phyloP scores from a whole-genome alignment of 2,888 invertebrate genomes.

The Diachrysia chrysitis region DNA sequence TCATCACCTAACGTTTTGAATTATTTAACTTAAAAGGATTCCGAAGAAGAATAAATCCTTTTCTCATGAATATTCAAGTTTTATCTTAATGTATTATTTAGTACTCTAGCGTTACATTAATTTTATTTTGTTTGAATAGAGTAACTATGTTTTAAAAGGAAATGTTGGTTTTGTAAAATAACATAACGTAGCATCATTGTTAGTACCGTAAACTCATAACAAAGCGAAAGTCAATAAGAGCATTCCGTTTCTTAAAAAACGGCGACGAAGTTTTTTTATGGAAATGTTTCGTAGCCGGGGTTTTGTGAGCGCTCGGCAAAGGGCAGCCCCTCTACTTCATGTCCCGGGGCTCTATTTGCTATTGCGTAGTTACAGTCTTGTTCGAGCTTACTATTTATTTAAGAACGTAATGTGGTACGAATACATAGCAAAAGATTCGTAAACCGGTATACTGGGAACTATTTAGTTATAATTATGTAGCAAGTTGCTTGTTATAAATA shows the following conservation, averaged over 20 bases:
- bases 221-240: constrained; percentile 38
- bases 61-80: constrained; percentile 34
- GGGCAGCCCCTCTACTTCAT: constrained; percentile 44
- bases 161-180: constrained; percentile 7
- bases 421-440: constrained; percentile 41
- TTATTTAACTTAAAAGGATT: constrained; percentile 46
- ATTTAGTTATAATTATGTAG: constrained; percentile 2
- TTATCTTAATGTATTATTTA: constrained; percentile 14
- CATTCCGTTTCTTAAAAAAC: constrained; percentile 36
- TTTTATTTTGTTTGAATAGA: constrained; percentile 2
- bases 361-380: constrained; percentile 52
- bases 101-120: constrained; percentile 8
- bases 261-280: constrained; percentile 47
- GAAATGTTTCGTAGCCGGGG: constrained; percentile 45
- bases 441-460: constrained; percentile 11
- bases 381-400: constrained; percentile 53
- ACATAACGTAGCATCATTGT: constrained; percentile 15
- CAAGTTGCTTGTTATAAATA: background rate
- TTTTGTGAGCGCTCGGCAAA: constrained; percentile 45
- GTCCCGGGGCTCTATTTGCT: constrained; percentile 56
- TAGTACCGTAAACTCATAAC: constrained; percentile 29
- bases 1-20: constrained; percentile 50
- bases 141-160: constrained; percentile 2
- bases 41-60: constrained; percentile 43
- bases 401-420: constrained; percentile 45